Base-by-base conservation (phyloP, 2,888 invertebrate genomes). In the Hirtodrosophila histrioides region DNA sequence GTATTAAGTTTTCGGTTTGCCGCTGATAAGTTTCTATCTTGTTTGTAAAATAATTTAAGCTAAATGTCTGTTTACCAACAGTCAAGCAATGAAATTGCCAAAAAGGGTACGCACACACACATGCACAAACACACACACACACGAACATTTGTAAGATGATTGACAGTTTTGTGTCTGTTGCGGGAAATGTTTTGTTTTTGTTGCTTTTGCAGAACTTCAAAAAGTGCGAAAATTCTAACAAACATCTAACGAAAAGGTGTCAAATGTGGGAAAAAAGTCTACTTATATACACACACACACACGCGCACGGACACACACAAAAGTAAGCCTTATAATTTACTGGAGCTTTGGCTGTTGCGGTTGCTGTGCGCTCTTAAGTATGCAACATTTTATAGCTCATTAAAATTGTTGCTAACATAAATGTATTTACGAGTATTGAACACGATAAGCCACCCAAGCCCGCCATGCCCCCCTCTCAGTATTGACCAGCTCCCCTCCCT, bases 371-470 rank as follows among this genome's bases (percentile, higher is more conserved):
- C 79, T 68, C 60, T 70, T 60, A 79, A 82, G 83, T 75, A 66
- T 76, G 86, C 83, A 86, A 79, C 73, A 79, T 72, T 79, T 80
- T 83, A 83, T 83, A 54, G 80, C 80, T 83, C 86, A 82, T 83
- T 80, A 86, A 76, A 76, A 76, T 53, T 63, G 63, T 63, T 69
- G 71, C 69, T 27, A 62, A 46, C 75, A 49, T 67, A 46, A 62
- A 62, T 69, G 64, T 75, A 69, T 58, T 63, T 75, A 63, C 50
- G 71, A 63, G 53, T 54, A 62, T 48, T 36, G 36, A 23, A 27
- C n/a, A 50, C 23, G 23, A 11, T 43, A 27, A 8, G 23, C n/a
- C 10, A n/a, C 10, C 1, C 7, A 4, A 3, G 4, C 24, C 11
- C 7, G 7, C 9, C 1, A n/a, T 40, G 10, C 29, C 11, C n/a